Conservation (phyloP, 2,888 invertebrate species). For the Torymus texanus region DNA sequence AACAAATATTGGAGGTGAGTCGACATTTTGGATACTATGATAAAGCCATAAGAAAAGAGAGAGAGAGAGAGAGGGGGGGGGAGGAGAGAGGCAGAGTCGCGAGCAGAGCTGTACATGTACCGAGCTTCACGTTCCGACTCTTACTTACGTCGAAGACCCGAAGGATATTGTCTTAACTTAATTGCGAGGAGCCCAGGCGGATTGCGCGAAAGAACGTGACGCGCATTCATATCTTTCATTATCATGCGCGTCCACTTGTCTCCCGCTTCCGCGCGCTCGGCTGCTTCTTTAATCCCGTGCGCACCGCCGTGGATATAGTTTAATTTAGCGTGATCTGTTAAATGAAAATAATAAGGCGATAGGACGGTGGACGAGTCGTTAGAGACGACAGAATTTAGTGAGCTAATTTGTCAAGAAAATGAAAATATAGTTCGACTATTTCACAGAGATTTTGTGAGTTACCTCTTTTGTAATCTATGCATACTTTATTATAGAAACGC, state of each 20-base stretch:
- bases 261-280: neutral
- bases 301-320: neutral
- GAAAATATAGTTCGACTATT: too few species aligned
- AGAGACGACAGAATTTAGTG: too few species aligned
- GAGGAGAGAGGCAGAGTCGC: neutral
- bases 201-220: constrained; percentile 53
- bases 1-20: too few species aligned
- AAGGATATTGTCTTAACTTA: constrained; percentile 56
- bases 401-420: too few species aligned
- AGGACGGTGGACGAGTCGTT: neutral
- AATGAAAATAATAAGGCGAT: constrained; percentile 28
- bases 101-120: neutral
- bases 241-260: constrained; percentile 36
- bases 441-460: too few species aligned
- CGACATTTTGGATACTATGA: too few species aligned
- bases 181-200: constrained; percentile 42
- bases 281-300: constrained; percentile 8
- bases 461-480: too few species aligned
- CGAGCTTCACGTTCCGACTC: constrained; percentile 28
- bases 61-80: too few species aligned
- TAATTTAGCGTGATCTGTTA: constrained; percentile 13
- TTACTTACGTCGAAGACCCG: constrained; percentile 40
- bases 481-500: too few species aligned
- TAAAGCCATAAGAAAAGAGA: too few species aligned
- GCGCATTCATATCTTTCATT: constrained; percentile 48